A percentile compares a stretch with the other conserved stretches of the same genome.
These are phyloP conservation scores for Myripristis murdjan DNA, from an alignment of 2,797 vertebrate genomes.

Conservation along the genomic window DNA sequence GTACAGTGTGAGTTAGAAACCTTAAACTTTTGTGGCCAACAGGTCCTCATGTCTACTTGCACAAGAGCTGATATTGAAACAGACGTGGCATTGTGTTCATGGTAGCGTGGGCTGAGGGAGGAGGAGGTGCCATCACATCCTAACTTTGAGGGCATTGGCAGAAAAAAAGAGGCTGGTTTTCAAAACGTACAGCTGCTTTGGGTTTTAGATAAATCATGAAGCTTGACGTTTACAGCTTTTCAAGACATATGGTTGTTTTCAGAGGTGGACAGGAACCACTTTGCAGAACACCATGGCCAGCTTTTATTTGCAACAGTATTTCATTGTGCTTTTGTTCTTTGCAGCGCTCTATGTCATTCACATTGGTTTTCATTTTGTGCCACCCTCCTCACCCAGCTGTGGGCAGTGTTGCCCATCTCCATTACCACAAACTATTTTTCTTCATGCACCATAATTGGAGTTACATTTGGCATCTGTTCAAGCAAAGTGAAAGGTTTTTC, in stretches of 20 bases:
- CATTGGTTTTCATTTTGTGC: constrained; percentile 14
- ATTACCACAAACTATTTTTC: neutral
- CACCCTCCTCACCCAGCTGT: neutral
- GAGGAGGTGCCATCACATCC: too few relatives aligned
- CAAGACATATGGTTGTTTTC: constrained; percentile 44
- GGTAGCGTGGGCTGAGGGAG: too few relatives aligned
- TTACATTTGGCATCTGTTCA: neutral
- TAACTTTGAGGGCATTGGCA: too few relatives aligned
- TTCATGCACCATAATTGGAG: neutral
- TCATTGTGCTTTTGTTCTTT: constrained; percentile 7
- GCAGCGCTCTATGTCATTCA: neutral
- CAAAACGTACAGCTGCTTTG: too few relatives aligned
- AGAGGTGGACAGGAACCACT: neutral
- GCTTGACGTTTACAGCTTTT: constrained; percentile 23
- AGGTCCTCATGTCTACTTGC: too few relatives aligned
- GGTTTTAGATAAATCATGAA: neutral
- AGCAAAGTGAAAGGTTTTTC: neutral
- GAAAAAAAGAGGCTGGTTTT: too few relatives aligned
- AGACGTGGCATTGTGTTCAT: too few relatives aligned
- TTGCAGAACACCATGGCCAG: neutral
- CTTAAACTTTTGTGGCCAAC: too few relatives aligned
- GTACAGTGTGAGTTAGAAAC: too few relatives aligned
- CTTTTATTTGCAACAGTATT: neutral
- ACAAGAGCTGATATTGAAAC: too few relatives aligned
- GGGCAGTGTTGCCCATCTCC: neutral